Percentiles rank a stretch among this genome's conserved stretches.
Evolutionary conservation across 2,113 vertebrate genomes (phyloP).

Genomic region (Merops nubicus): DNA sequence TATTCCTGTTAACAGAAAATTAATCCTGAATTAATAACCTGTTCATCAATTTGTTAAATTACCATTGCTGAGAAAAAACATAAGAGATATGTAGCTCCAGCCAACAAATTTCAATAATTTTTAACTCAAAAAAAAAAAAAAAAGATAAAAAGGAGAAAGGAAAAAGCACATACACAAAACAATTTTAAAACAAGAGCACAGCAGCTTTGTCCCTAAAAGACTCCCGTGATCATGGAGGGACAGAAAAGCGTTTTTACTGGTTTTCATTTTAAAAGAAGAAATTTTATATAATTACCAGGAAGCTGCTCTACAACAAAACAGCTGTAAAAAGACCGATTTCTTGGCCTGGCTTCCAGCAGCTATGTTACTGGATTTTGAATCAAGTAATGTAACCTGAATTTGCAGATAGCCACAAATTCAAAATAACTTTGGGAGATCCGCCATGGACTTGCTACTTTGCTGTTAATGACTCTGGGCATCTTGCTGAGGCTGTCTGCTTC

Average conservation of each 20-base stretch:
- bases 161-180: neutral
- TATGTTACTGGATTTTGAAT: neutral
- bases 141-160: neutral
- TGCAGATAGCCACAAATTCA: neutral
- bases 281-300: neutral
- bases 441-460: neutral
- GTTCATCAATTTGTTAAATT: neutral
- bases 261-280: neutral
- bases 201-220: neutral
- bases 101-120: neutral
- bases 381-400: neutral
- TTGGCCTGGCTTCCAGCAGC: neutral
- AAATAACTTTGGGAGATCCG: neutral
- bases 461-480: neutral
- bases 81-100: neutral
- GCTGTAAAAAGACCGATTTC: neutral
- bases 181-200: neutral
- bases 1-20: neutral
- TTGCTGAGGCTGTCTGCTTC: neutral
- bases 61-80: neutral
- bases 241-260: neutral
- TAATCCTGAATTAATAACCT: neutral
- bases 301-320: neutral
- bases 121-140: neutral
- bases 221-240: neutral